These are phyloP conservation scores for Eulemur mongoz DNA, from an alignment of 2,797 vertebrate genomes.

Conservation along the genomic window DNA sequence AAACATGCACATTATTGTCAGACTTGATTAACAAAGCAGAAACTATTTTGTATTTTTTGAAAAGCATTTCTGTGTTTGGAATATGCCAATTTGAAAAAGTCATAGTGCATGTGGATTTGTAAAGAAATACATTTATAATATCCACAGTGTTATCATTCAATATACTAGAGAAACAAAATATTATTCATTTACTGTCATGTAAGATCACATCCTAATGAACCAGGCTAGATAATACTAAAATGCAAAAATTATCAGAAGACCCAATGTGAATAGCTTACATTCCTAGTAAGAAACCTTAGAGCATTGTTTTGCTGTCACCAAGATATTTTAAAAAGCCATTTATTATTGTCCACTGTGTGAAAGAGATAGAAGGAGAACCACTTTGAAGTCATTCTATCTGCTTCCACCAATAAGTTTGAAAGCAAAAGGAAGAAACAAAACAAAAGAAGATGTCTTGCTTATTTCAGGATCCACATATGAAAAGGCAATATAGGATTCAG, in stretches of 20 bases:
- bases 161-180: neutral
- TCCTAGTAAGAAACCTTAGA: neutral
- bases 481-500: constrained; percentile 53
- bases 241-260: neutral
- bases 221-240: neutral
- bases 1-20: neutral
- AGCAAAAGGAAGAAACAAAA: neutral
- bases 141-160: neutral
- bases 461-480: constrained; percentile 57
- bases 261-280: neutral
- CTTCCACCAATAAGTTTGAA: constrained; percentile 43
- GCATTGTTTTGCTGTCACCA: constrained; percentile 20
- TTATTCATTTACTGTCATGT: neutral
- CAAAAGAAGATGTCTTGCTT: constrained; percentile 27
- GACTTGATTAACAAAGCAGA: neutral
- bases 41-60: constrained; percentile 7
- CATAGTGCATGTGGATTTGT: neutral
- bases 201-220: constrained; percentile 27
- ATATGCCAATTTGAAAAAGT: neutral
- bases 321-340: constrained; percentile 30
- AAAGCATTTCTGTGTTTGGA: neutral
- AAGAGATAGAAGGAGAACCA: neutral
- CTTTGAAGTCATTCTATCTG: constrained; percentile 39
- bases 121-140: constrained; percentile 49
- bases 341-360: neutral